phyloP scores from a whole-genome alignment of 2,113 vertebrate genomes.

The Taxidea taxus region DNA sequence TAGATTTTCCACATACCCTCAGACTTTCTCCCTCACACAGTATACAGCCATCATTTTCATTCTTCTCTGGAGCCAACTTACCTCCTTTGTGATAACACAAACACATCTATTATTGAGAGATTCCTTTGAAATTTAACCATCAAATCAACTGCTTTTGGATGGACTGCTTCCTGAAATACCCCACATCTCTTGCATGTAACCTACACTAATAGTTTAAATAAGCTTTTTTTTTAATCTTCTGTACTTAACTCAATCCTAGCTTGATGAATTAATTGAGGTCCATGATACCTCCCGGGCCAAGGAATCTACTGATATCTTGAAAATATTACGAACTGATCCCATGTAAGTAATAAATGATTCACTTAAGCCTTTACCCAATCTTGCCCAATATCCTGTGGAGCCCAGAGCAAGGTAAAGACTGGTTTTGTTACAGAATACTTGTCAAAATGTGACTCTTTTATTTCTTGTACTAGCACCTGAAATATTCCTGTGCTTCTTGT shows the following conservation, averaged over 20 bases:
- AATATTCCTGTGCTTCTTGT: background rate
- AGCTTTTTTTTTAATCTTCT: background rate
- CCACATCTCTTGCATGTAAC: background rate
- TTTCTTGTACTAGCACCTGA: background rate
- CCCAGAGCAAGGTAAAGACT: background rate
- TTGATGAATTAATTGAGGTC: background rate
- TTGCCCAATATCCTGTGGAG: background rate
- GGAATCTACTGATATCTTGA: background rate
- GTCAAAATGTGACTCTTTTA: background rate
- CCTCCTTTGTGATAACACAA: background rate
- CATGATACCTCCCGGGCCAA: background rate
- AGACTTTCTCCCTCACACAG: background rate
- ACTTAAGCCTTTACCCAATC: background rate
- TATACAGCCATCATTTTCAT: rapidly evolving
- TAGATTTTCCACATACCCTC: background rate
- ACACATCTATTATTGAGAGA: background rate
- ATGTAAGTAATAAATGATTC: background rate
- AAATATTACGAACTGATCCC: background rate
- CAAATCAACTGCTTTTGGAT: background rate
- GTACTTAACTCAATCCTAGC: background rate
- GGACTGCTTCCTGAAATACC: background rate
- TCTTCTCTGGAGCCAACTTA: background rate
- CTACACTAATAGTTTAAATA: background rate
- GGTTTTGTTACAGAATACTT: background rate
- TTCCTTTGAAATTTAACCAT: background rate